Conservation (phyloP, 2,888 invertebrate species). For the Mimumesa dahlbomi region DNA sequence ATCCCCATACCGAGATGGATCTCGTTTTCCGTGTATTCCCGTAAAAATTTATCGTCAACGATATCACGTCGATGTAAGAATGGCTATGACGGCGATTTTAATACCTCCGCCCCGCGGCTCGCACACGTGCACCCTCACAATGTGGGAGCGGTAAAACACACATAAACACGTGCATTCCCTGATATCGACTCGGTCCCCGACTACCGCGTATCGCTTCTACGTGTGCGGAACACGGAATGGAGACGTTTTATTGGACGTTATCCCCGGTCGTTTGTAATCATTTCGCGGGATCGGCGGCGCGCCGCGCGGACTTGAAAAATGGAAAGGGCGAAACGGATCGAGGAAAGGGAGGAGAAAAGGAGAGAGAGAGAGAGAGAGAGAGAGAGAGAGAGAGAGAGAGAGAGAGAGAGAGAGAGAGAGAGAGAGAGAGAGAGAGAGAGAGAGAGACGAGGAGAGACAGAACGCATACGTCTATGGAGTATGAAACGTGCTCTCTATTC, state of each 20-base stretch:
- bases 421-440: too few relatives aligned
- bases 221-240: constrained; percentile 56
- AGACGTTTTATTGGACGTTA: constrained; percentile 69
- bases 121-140: background rate
- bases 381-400: background rate
- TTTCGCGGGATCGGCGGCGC: constrained; percentile 55
- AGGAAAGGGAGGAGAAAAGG: constrained; percentile 5
- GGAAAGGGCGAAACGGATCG: constrained; percentile 40
- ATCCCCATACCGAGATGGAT: constrained; percentile 29
- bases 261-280: constrained; percentile 67
- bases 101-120: constrained; percentile 11
- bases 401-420: too few relatives aligned
- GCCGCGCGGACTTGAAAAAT: constrained; percentile 64
- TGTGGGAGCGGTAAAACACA: constrained; percentile 21
- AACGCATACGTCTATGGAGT: too few relatives aligned
- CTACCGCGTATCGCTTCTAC: constrained; percentile 45
- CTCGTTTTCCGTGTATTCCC: constrained; percentile 12
- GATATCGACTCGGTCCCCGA: constrained; percentile 47
- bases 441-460: too few relatives aligned
- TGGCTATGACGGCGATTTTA: constrained; percentile 38
- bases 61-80: constrained; percentile 34
- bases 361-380: background rate
- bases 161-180: constrained; percentile 40
- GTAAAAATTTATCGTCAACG: constrained; percentile 34
- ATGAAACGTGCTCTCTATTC: too few relatives aligned